Percentiles rank a stretch among this genome's conserved stretches.
Evolutionary conservation across 2,113 vertebrate genomes (phyloP).

Genomic region (Dicerorhinus sumatrensis): DNA sequence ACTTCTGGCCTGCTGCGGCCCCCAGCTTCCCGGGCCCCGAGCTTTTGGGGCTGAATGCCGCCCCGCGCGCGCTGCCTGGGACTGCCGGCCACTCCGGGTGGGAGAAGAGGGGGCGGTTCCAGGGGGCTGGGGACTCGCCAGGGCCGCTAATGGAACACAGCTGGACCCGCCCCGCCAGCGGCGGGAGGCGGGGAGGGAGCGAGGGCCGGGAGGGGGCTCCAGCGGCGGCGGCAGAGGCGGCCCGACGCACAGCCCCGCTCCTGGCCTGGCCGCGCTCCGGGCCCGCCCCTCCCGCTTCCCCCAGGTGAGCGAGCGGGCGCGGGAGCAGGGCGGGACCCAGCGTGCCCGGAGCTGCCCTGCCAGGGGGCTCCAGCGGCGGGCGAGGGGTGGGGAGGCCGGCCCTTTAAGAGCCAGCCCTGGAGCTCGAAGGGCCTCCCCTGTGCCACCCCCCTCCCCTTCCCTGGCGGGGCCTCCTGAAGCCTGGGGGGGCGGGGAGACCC

Average conservation of each 20-base stretch:
- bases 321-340: slow-evolving; percentile 59
- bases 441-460: slow-evolving; percentile 7
- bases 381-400: background rate
- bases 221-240: slow-evolving; percentile 20
- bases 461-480: slow-evolving; percentile 49
- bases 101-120: slow-evolving; percentile 76
- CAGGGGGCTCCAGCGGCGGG: slow-evolving; percentile 55
- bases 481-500: slow-evolving; percentile 49
- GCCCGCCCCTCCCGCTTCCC: slow-evolving; percentile 31
- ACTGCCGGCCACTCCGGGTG: slow-evolving; percentile 63
- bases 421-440: slow-evolving; percentile 37
- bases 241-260: background rate
- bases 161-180: slow-evolving; percentile 74
- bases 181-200: slow-evolving; percentile 60
- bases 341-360: slow-evolving; percentile 73
- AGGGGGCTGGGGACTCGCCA: slow-evolving; percentile 78
- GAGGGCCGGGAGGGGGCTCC: slow-evolving; percentile 36
- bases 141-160: slow-evolving; percentile 81
- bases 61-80: background rate
- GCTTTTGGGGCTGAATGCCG: slow-evolving; percentile 37
- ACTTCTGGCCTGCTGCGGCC: background rate
- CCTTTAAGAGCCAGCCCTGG: slow-evolving; percentile 55
- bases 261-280: slow-evolving; percentile 57
- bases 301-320: slow-evolving; percentile 71
- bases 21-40: background rate